Base-by-base conservation (phyloP, 2,888 invertebrate species). In the Eumacrocentrus americanus region DNA sequence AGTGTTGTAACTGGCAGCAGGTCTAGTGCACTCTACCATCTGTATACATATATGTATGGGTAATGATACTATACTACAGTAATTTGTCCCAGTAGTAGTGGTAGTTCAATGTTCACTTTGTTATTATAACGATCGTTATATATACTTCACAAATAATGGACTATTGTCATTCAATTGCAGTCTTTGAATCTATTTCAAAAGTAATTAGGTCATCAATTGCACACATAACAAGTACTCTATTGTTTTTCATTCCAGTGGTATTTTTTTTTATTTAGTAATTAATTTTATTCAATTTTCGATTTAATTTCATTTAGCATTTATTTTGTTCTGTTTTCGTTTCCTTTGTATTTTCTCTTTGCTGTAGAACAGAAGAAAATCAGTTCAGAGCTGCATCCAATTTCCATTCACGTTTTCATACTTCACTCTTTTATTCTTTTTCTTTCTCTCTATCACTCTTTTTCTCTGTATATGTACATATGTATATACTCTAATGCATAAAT, bases 61-160 rank as follows among this genome's bases (percentile, higher is more conserved):
- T 56, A 56, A 54, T 42, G 34, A 48, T 34, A 47, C 35, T 48
- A 50, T 44, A 35, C 38, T 34, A 23, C 52, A 18, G n/a, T n/a
- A n/a, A n/a, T n/a, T n/a, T n/a, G n/a, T n/a, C 48, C 42, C 38
- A 35, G 29, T 46, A 38, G 34, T 42, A 23, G 56, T 37, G 23
- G 5, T 61, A 62, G 63, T 22, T 62, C 47, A 51, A 60, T 62
- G 58, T 60, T 61, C 47, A 59, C 44, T 50, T 20, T 54, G 53
- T 34, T 29, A 35, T 58, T 44, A 48, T 18, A 37, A 25, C 23
- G 23, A 11, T 48, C 11, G 14, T 6, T 22, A 23, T 57, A n/a
- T n/a, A n/a, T n/a, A n/a, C n/a, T n/a, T n/a, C n/a, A n/a, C n/a
- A n/a, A n/a, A n/a, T n/a, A n/a, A n/a, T n/a, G n/a, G n/a, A n/a